Percentiles rank a stretch among this genome's conserved stretches.
These are phyloP conservation scores for Lithophane leautieri DNA, from an alignment of 2,888 invertebrate species.

Conservation along the genomic window DNA sequence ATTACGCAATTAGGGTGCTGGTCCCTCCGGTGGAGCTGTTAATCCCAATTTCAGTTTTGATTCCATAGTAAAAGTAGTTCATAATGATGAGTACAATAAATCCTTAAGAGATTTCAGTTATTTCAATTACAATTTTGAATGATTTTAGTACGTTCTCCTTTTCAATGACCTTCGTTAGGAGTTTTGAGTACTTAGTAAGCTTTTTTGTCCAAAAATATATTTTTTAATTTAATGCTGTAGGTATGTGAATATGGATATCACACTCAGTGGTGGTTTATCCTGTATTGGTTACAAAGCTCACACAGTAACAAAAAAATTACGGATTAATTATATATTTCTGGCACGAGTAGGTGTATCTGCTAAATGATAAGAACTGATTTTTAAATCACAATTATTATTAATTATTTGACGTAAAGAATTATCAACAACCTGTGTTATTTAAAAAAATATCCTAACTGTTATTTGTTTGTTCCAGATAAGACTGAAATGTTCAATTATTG, in stretches of 20 bases:
- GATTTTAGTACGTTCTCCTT: background rate
- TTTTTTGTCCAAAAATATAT: background rate
- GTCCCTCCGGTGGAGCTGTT: no score
- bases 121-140: no score
- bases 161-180: background rate
- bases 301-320: background rate
- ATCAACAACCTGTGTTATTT: conserved; percentile 47
- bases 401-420: conserved; percentile 28
- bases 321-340: conserved; percentile 9
- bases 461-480: conserved; percentile 73
- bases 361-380: conserved; percentile 36
- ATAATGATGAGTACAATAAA: no score
- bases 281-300: background rate
- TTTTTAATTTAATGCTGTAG: background rate
- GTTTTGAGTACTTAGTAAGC: background rate
- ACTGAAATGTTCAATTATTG: conserved; percentile 71
- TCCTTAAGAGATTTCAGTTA: background rate
- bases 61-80: no score
- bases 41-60: no score
- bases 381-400: conserved; percentile 40
- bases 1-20: no score
- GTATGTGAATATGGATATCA: background rate
- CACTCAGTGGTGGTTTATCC: background rate
- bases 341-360: conserved; percentile 21
- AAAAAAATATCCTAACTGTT: conserved; percentile 48